Percentiles rank a stretch among this genome's conserved stretches.
These are phyloP conservation scores for Dendroctonus ponderosae DNA, from an alignment of 1,140 invertebrate genomes.

Conservation along the genomic window DNA sequence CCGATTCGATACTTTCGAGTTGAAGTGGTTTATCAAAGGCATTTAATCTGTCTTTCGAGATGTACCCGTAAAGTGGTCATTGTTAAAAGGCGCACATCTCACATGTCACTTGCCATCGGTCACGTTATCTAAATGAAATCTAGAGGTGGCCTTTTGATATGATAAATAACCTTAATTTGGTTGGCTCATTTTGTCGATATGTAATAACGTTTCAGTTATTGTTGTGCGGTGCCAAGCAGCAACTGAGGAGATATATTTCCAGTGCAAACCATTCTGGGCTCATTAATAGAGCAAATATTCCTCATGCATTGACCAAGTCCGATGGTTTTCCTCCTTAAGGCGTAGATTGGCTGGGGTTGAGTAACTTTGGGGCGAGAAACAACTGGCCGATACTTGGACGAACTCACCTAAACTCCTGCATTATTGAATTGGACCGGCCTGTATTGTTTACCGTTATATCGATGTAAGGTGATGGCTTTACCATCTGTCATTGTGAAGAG, in stretches of 20 bases:
- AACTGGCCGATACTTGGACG: too few species aligned
- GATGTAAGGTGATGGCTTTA: neutral
- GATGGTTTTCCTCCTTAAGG: too few species aligned
- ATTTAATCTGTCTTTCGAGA: slow-evolving; percentile 18
- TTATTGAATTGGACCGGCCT: neutral
- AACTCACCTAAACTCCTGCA: too few species aligned
- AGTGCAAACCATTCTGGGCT: too few species aligned
- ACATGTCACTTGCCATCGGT: slow-evolving; percentile 18
- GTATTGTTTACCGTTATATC: slow-evolving; percentile 11
- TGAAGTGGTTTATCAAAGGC: slow-evolving; percentile 18
- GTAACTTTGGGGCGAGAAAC: too few species aligned
- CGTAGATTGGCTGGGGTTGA: too few species aligned
- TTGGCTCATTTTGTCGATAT: neutral
- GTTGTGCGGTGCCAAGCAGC: neutral
- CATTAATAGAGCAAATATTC: too few species aligned
- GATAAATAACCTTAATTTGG: slow-evolving; percentile 12
- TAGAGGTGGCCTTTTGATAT: slow-evolving; percentile 14
- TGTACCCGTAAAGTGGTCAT: slow-evolving; percentile 19
- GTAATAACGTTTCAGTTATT: slow-evolving; percentile 5
- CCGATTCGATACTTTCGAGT: too few species aligned
- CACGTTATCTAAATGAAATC: slow-evolving; percentile 16
- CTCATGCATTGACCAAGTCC: too few species aligned
- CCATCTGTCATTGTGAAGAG: slow-evolving; percentile 11
- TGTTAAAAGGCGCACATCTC: slow-evolving; percentile 17
- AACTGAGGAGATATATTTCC: too few species aligned